phyloP scores from a whole-genome alignment of 2,888 invertebrate genomes.

The Suillia variegata region DNA sequence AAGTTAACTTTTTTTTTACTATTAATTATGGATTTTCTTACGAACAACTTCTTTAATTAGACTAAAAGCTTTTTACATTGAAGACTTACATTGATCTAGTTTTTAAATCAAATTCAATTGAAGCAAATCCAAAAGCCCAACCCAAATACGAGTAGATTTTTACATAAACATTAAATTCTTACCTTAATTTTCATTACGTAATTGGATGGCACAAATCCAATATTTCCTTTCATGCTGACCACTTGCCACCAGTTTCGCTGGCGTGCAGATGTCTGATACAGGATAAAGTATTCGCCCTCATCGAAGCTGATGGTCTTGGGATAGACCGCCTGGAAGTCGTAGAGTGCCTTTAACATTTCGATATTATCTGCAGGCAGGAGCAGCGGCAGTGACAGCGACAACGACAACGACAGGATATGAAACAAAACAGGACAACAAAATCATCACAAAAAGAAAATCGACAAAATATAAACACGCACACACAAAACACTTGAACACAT shows the following conservation, averaged over 20 bases:
- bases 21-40: no score
- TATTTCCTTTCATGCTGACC: constrained; percentile 78
- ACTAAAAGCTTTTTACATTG: no score
- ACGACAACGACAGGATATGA: not conserved
- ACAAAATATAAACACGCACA: constrained; percentile 1
- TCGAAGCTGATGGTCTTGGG: constrained; percentile 82
- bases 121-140: no score
- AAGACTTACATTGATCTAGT: no score
- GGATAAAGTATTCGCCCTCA: constrained; percentile 79
- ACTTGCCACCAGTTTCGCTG: constrained; percentile 89
- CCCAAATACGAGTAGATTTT: no score
- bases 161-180: constrained; percentile 31
- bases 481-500: no score
- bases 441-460: not conserved
- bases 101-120: no score
- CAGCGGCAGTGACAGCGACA: no score
- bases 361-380: constrained; percentile 66
- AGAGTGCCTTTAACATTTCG: constrained; percentile 83
- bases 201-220: constrained; percentile 87
- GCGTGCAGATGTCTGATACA: constrained; percentile 79
- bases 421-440: not conserved
- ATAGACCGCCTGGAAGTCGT: constrained; percentile 83
- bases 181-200: constrained; percentile 82
- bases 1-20: no score
- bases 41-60: no score